Evolutionary conservation across 2,888 invertebrate species (phyloP).

Genomic region (Protophormia terraenovae): DNA sequence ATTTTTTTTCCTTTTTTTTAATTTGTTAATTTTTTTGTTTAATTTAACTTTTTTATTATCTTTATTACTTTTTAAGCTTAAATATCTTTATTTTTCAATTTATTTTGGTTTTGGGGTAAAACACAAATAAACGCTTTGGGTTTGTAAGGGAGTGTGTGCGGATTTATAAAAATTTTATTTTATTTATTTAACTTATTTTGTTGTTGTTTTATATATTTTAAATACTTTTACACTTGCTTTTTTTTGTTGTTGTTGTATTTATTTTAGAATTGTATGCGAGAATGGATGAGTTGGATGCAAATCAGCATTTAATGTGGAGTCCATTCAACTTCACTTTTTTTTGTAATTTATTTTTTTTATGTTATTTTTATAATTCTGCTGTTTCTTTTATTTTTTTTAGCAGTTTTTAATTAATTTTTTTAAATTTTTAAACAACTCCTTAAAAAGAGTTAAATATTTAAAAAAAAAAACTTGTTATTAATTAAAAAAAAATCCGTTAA

Average conservation of each 20-base stretch:
- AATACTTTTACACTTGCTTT: slow-evolving; percentile 51
- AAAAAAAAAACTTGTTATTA: slow-evolving; percentile 11
- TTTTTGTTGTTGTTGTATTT: slow-evolving; percentile 21
- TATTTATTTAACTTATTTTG: slow-evolving; percentile 26
- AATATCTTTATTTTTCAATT: slow-evolving; percentile 33
- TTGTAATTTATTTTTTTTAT: slow-evolving; percentile 8
- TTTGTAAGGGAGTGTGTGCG: neutral
- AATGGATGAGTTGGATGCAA: slow-evolving; percentile 60
- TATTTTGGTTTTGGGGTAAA: slow-evolving; percentile 29
- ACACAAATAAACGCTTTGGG: slow-evolving; percentile 12
- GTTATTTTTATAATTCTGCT: slow-evolving; percentile 32
- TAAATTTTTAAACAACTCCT: neutral
- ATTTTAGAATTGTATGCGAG: slow-evolving; percentile 43
- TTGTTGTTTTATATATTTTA: neutral
- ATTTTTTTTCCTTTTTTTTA: slow-evolving; percentile 25
- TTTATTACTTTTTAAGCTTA: slow-evolving; percentile 48
- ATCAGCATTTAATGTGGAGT: slow-evolving; percentile 55
- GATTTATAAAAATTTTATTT: slow-evolving; percentile 21
- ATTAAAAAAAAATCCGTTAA: slow-evolving; percentile 19
- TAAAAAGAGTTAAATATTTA: neutral
- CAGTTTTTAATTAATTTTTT: slow-evolving; percentile 13
- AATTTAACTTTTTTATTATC: slow-evolving; percentile 10
- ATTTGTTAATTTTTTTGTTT: slow-evolving; percentile 13
- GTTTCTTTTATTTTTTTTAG: slow-evolving; percentile 1
- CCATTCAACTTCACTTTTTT: slow-evolving; percentile 64